These are phyloP conservation scores for Tinea pellionella DNA, from an alignment of 2,888 invertebrate genomes.

Conservation along the genomic window DNA sequence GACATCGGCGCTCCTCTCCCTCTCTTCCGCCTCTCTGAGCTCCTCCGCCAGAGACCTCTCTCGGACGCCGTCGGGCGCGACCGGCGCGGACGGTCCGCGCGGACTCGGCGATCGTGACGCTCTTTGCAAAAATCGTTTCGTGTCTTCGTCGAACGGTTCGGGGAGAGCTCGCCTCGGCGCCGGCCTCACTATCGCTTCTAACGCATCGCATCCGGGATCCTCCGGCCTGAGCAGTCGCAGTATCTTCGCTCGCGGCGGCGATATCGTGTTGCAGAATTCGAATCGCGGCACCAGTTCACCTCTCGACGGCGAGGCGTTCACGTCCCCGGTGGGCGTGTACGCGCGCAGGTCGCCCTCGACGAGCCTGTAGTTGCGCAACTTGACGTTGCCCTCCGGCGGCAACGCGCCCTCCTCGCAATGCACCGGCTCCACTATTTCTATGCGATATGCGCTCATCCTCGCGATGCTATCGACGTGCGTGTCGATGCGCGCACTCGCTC, in stretches of 20 bases:
- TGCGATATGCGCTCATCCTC: constrained; percentile 24
- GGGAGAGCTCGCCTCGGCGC: constrained; percentile 45
- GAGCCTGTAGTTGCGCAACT: constrained; percentile 45
- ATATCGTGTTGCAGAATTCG: constrained; percentile 40
- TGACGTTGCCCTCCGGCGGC: constrained; percentile 50
- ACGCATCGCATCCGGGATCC: constrained; percentile 47
- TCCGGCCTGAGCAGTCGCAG: constrained; percentile 50
- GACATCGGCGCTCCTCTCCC: constrained; percentile 18
- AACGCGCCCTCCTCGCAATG: constrained; percentile 33
- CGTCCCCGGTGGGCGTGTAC: constrained; percentile 50
- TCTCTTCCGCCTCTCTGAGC: constrained; percentile 43
- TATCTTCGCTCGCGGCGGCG: constrained; percentile 48
- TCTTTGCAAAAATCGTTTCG: constrained; percentile 49
- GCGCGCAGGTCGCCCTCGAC: constrained; percentile 45
- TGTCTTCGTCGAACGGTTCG: constrained; percentile 52
- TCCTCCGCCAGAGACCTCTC: constrained; percentile 53
- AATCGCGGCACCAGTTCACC: constrained; percentile 47
- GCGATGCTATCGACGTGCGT: no score
- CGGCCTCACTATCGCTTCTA: constrained; percentile 56
- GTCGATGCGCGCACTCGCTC: constrained; percentile 14
- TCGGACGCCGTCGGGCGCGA: neutral
- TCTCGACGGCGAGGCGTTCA: constrained; percentile 43
- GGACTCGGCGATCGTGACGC: constrained; percentile 46
- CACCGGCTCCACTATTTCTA: constrained; percentile 18
- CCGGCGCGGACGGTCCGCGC: constrained; percentile 18